Conservation (phyloP, 2,797 vertebrate genomes). For the Natrix natrix region DNA sequence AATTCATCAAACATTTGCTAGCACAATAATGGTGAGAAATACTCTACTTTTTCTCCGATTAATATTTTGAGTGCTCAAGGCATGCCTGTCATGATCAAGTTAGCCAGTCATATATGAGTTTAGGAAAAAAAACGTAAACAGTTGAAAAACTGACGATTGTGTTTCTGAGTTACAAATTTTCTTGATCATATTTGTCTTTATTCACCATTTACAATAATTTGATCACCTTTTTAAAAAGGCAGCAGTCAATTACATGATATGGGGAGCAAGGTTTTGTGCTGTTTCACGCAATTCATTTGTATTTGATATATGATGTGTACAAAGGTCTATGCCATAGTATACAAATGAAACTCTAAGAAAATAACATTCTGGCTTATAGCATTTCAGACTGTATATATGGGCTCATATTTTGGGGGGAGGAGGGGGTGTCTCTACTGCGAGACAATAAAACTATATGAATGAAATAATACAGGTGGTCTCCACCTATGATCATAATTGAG, state of each 20-base stretch:
- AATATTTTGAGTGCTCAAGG: not conserved
- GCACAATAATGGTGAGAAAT: not conserved
- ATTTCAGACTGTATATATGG: not conserved
- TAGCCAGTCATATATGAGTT: not conserved
- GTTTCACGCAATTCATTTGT: not conserved
- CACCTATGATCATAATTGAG: not conserved
- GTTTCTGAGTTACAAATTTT: not conserved
- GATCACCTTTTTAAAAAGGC: not conserved
- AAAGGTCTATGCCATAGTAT: not conserved
- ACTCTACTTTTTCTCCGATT: not conserved
- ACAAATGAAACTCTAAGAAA: not conserved
- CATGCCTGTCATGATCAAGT: not conserved
- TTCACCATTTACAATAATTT: not conserved
- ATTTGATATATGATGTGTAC: not conserved
- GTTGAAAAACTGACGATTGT: not conserved
- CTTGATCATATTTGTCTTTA: not conserved
- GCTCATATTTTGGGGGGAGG: not conserved
- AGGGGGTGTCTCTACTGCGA: too few relatives aligned
- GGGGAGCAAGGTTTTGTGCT: not conserved
- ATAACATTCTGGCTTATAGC: not conserved
- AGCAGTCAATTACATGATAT: not conserved
- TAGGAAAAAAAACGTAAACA: not conserved
- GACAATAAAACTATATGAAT: not conserved
- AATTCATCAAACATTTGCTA: not conserved
- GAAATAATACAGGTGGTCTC: not conserved